These are phyloP conservation scores for Oceanodroma leucorhoa DNA, from an alignment of 2,797 vertebrate genomes.

Conservation along the genomic window DNA sequence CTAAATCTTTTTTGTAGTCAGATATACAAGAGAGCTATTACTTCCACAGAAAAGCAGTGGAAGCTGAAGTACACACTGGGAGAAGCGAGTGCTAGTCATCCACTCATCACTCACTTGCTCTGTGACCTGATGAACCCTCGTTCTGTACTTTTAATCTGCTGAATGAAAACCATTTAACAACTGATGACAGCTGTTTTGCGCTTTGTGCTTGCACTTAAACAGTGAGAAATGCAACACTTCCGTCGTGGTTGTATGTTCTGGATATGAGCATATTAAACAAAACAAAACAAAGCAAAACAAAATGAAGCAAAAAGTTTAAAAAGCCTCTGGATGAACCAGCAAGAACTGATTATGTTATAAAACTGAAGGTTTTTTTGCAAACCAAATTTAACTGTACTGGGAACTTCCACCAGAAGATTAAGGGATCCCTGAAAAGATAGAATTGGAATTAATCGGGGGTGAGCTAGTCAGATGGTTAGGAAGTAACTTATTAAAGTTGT, in stretches of 20 bases:
- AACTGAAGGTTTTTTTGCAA: not conserved
- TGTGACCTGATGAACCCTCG: not conserved
- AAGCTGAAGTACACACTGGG: not conserved
- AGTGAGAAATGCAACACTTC: not conserved
- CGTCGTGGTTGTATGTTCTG: not conserved
- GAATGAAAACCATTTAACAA: constrained; percentile 10
- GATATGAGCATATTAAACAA: not conserved
- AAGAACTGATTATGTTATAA: not conserved
- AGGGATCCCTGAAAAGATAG: not conserved
- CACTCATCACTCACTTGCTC: not conserved
- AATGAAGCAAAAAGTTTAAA: not conserved
- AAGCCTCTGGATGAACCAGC: not conserved
- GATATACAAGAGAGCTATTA: not conserved
- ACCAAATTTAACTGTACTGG: not conserved
- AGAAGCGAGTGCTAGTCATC: not conserved
- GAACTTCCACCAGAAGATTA: not conserved
- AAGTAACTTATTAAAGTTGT: not conserved
- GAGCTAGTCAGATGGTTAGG: not conserved
- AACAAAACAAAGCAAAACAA: not conserved
- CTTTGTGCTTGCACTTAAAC: not conserved
- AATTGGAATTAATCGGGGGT: not conserved
- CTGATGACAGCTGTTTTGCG: not conserved
- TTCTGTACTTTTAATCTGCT: constrained; percentile 23
- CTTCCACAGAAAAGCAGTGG: not conserved
- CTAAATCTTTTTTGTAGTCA: not conserved